Conservation (phyloP, 37 sponge, comb jelly and placozoan species). For the Hormiphora californensis region DNA sequence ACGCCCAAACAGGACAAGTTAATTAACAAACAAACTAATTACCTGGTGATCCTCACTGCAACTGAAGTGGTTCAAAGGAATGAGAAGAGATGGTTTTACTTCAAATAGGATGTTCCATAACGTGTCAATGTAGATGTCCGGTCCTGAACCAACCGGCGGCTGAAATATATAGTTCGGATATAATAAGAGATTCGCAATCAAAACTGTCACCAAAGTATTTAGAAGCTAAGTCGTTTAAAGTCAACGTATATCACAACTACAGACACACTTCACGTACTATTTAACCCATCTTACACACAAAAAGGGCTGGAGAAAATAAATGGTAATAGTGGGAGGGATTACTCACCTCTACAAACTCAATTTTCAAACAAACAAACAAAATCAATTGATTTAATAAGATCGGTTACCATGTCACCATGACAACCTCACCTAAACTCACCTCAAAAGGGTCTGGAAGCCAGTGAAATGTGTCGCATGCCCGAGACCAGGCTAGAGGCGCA, state of each 20-base stretch:
- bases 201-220: too few relatives aligned
- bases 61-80: conserved; percentile 8
- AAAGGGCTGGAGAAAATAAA: too few relatives aligned
- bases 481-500: conserved; percentile 45
- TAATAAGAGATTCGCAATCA: too few relatives aligned
- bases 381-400: too few relatives aligned
- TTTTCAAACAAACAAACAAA: too few relatives aligned
- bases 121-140: conserved; percentile 12
- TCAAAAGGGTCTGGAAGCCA: conserved; percentile 47
- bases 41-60: conserved; percentile 44
- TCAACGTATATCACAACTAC: too few relatives aligned
- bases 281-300: too few relatives aligned
- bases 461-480: conserved; percentile 38
- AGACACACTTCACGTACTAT: too few relatives aligned
- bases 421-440: not conserved
- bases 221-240: too few relatives aligned
- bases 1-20: not conserved
- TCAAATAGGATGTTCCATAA: conserved; percentile 16
- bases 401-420: too few relatives aligned
- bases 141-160: conserved; percentile 16
- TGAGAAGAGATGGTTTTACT: conserved; percentile 15
- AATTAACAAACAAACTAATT: not conserved
- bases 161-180: not conserved
- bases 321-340: too few relatives aligned
- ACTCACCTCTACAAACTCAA: too few relatives aligned